These are phyloP conservation scores for Diplolepis rosae DNA, from an alignment of 2,888 invertebrate species.

Conservation along the genomic window DNA sequence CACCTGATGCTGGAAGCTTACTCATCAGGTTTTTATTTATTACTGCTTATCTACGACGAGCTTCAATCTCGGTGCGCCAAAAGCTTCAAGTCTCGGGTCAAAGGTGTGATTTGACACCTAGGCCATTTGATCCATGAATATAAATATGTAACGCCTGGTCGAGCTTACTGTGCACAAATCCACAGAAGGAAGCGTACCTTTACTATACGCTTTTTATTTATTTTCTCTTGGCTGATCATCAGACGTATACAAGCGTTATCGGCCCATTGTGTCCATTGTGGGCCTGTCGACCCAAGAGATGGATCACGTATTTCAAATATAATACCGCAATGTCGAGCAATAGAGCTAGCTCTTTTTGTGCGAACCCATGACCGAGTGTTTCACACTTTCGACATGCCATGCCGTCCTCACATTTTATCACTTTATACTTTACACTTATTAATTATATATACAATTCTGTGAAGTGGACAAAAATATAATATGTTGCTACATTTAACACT, in stretches of 20 bases:
- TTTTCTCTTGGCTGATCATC: background rate
- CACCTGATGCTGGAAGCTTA: constrained; percentile 60
- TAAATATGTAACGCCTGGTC: constrained; percentile 2
- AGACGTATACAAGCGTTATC: constrained; percentile 55
- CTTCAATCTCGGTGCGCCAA: constrained; percentile 50
- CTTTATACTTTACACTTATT: no score
- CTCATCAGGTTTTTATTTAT: constrained; percentile 65
- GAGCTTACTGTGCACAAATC: constrained; percentile 14
- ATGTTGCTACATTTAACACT: no score
- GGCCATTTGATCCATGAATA: constrained; percentile 23
- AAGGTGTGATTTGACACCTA: constrained; percentile 3
- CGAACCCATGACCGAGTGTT: constrained; percentile 64
- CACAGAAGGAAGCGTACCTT: constrained; percentile 21
- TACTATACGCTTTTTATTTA: no score
- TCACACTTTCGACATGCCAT: constrained; percentile 27
- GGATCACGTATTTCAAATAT: constrained; percentile 67
- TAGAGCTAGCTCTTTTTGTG: constrained; percentile 69
- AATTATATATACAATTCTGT: no score
- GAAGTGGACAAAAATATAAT: no score
- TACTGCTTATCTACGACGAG: constrained; percentile 58
- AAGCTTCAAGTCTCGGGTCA: constrained; percentile 34
- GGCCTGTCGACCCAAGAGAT: constrained; percentile 58
- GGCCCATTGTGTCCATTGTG: constrained; percentile 66
- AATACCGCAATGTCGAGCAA: constrained; percentile 67
- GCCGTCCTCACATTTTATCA: no score